Base-by-base conservation (phyloP, 1,140 invertebrate species). In the Bathynomus jamesi region DNA sequence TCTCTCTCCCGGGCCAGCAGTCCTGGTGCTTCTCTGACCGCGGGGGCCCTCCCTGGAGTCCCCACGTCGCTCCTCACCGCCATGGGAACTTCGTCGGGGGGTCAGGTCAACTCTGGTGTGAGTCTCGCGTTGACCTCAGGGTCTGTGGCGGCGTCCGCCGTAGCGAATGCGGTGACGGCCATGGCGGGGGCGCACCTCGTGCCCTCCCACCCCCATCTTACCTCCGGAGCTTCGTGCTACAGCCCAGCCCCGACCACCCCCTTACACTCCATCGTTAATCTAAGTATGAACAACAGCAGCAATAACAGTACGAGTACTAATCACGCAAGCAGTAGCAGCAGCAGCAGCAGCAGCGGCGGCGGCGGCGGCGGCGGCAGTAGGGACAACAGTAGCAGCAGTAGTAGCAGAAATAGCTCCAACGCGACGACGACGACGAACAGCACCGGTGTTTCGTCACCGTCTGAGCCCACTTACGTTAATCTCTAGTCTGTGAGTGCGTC, bases 401-500 rank as follows among this genome's bases (percentile, higher is more conserved):
- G 69, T 40, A 65, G 69, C 71, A 74, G 73, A 72, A 77, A 69
- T 69, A 74, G 73, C 72, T 74, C 71, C 69, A 70, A 72, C 24
- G 72, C 66, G 69, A 74, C 67, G 71, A 72, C 13, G 11, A 21
- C 13, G 11, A 53, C 1, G 11, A 53, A 53, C 13, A 11, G 21
- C 11, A 11, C 32, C 13, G 73, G 75, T 72, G 75, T 77, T 65
- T 73, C 75, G 66, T 74, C 72, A 72, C 75, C 72, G 65, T 71
- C 75, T 62, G 75, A 77, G 72, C 75, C 75, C 69, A 77, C 75
- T 66, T 77, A 77, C 73, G 75, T 77, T 74, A 77, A 77, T 71
- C 75, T 77, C 71, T 77, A 77, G 75, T 73, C 75, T 72, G 75
- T 77, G 75, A 77, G 75, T 77, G n/a, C 13, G 13, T 66, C 21